A percentile compares a stretch with the other conserved stretches of the same genome.
phyloP scores from a whole-genome alignment of 2,113 vertebrate species.

The Antechinus flavipes region DNA sequence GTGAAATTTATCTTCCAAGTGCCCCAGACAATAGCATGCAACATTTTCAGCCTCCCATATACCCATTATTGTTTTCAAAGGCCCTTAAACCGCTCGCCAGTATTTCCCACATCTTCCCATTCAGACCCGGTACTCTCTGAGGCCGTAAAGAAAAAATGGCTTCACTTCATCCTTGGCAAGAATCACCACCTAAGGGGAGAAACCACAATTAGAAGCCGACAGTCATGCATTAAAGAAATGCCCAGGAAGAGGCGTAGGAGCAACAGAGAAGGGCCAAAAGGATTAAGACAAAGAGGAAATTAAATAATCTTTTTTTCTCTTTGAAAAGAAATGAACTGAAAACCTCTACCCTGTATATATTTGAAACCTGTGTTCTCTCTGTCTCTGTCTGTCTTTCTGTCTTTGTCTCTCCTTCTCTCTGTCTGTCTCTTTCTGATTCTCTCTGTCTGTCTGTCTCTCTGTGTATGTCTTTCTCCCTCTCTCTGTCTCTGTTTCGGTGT shows the following conservation, averaged over 20 bases:
- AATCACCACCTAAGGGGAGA: not conserved
- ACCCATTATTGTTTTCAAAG: not conserved
- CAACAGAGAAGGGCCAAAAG: not conserved
- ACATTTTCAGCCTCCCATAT: not conserved
- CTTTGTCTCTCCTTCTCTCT: too few species aligned
- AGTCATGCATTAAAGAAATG: not conserved
- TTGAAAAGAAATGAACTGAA: not conserved
- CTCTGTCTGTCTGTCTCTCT: too few species aligned
- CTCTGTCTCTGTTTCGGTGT: too few species aligned
- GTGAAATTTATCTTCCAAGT: not conserved
- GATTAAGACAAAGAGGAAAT: not conserved
- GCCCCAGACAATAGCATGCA: not conserved
- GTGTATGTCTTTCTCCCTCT: too few species aligned
- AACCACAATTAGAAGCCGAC: not conserved
- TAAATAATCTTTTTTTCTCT: not conserved
- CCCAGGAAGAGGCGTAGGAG: not conserved
- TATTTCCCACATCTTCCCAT: not conserved
- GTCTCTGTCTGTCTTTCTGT: too few species aligned
- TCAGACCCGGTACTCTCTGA: not conserved
- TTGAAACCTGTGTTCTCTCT: not conserved
- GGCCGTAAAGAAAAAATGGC: not conserved
- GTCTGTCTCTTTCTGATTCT: too few species aligned
- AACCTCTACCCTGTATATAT: not conserved
- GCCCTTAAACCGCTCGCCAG: not conserved
- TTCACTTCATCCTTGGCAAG: not conserved